A percentile compares a stretch with the other conserved stretches of the same genome.
These are phyloP conservation scores for Xestia rhomboidea DNA, from an alignment of 2,888 invertebrate genomes.

Conservation along the genomic window DNA sequence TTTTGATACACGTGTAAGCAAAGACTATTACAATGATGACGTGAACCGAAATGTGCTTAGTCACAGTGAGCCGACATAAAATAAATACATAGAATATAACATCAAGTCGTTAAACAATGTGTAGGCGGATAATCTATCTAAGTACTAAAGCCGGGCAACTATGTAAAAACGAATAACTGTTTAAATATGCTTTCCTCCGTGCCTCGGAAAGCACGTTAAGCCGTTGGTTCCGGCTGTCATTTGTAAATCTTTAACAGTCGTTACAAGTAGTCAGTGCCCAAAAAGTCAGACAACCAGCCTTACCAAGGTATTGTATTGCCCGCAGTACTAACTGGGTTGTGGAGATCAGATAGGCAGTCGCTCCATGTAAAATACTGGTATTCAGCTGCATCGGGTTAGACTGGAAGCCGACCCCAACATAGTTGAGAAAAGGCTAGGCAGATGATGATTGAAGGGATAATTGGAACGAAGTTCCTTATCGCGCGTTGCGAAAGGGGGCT, in stretches of 20 bases:
- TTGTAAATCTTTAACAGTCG: neutral
- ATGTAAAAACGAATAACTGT: neutral
- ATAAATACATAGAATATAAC: neutral
- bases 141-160: neutral
- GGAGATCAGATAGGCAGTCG: neutral
- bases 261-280: neutral
- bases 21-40: constrained; percentile 6
- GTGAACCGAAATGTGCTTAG: neutral
- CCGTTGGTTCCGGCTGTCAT: neutral
- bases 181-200: neutral
- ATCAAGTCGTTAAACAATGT: neutral
- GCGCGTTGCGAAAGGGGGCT: too few species aligned
- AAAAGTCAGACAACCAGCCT: neutral
- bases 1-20: neutral
- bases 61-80: neutral
- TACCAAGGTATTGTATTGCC: neutral
- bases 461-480: too few species aligned
- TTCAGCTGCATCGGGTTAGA: too few species aligned
- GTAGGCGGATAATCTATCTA: constrained; percentile 4
- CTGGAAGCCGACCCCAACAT: too few species aligned
- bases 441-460: neutral
- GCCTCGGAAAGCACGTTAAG: too few species aligned
- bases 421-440: neutral
- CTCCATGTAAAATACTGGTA: too few species aligned
- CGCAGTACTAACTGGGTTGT: neutral